Base-by-base conservation (phyloP, 2,113 vertebrate genomes). In the Myodes glareolus region DNA sequence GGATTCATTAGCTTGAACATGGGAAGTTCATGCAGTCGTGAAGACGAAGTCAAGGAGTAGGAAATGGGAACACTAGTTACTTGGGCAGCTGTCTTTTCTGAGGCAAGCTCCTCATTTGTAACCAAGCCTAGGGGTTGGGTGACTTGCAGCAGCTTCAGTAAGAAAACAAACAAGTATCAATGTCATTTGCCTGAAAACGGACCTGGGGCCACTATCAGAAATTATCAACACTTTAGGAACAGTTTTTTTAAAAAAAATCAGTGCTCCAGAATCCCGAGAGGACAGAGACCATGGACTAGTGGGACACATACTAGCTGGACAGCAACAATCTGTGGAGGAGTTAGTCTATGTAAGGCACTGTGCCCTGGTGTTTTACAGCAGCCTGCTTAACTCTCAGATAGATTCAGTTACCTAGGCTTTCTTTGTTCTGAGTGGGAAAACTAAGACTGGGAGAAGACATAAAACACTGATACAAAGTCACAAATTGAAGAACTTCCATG, bases 1-100 rank as follows among this genome's bases (percentile, higher is more conserved):
- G 75, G 81, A 91, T 72, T 97, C 91, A 96, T 97, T 97, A 92
- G 76, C 81, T 89, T 91, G 92, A 91, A 92, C 42, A 73, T 91
- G 86, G 96, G 89, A 89, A 95, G 91, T 96, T 86, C 88, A 93
- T 80, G 91, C 91, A 97, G 89, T 89, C 94, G 81, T 29, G 92
- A 58, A 91, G 47, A 55, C 80, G 47, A 90, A 95, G 58, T 73
- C 87, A 86, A 91, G 0, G 47, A 94, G 65, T 13, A 39, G 75
- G 61, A 92, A 96, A 86, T 33, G 29, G 58, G 42, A 92, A 58
- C 25, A 27, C 68, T 16, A 76, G 25, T 92, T 63, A 36, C 55
- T 61, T 10, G 50, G 61, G 88, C 89, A 85, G 81, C 45, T 93
- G 61, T 52, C 39, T 63, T 65, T 23, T 77, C 39, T 31, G 21